These are phyloP conservation scores for Ardeotis arabs DNA, from an alignment of 2,113 vertebrate genomes.

Conservation along the genomic window DNA sequence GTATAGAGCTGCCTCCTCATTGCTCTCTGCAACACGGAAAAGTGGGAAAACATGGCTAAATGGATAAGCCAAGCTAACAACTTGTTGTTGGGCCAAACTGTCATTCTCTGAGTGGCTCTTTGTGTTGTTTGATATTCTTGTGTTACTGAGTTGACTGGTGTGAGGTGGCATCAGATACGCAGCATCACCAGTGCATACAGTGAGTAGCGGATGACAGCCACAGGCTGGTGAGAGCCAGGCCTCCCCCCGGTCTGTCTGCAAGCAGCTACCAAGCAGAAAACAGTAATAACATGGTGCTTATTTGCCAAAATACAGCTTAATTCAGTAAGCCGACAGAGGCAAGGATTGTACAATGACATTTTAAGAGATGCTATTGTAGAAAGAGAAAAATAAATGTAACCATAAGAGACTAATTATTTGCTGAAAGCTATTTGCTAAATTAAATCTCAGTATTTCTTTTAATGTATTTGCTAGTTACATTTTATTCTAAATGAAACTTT, in stretches of 20 bases:
- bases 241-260: neutral
- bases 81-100: neutral
- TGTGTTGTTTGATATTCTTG: conserved; percentile 22
- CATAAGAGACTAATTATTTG: neutral
- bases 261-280: conserved; percentile 2
- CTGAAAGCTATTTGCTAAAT: neutral
- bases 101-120: neutral
- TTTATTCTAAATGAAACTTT: conserved; percentile 4
- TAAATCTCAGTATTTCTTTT: neutral
- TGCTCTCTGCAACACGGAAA: neutral
- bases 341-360: neutral
- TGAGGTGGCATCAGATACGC: neutral
- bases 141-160: neutral
- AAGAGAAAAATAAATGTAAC: neutral
- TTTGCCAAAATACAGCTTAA: conserved; percentile 28
- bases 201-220: conserved; percentile 8
- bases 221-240: neutral
- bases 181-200: neutral
- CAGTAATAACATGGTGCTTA: neutral
- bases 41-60: neutral
- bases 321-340: conserved; percentile 7
- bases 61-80: neutral
- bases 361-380: neutral
- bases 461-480: neutral
- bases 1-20: neutral